phyloP scores from a whole-genome alignment of 2,113 vertebrate species.

The Leptodactylus fuscus region DNA sequence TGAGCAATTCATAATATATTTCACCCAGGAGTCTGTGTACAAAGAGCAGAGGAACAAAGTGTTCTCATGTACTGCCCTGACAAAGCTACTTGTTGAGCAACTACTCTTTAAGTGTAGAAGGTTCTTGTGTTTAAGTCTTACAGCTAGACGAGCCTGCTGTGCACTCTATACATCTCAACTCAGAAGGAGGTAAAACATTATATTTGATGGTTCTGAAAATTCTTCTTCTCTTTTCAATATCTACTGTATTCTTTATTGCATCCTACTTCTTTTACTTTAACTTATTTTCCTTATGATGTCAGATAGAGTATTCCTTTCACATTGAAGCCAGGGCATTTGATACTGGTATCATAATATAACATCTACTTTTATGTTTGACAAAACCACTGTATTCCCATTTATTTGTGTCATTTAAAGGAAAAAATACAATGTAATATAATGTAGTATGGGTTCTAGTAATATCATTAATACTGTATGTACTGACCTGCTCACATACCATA shows the following conservation, averaged over 20 bases:
- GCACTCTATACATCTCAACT: constrained; percentile 43
- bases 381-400: not conserved
- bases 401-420: not conserved
- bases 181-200: constrained; percentile 44
- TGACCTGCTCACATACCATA: no score
- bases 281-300: constrained; percentile 10
- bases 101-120: constrained; percentile 38
- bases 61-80: constrained; percentile 31
- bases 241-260: not conserved
- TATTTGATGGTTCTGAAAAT: not conserved
- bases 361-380: not conserved
- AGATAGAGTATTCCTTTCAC: constrained; percentile 16
- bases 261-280: not conserved
- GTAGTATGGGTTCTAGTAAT: not conserved
- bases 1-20: constrained; percentile 32
- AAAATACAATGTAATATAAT: not conserved
- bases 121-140: constrained; percentile 39
- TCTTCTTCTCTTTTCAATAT: constrained; percentile 17
- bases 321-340: not conserved
- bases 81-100: constrained; percentile 47
- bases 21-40: constrained; percentile 38
- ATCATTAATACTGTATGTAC: not conserved
- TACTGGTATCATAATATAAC: not conserved
- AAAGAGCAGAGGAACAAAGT: constrained; percentile 47
- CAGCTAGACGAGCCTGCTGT: constrained; percentile 41